These are phyloP conservation scores for Sebastes trivittatus DNA, from an alignment of 2,797 vertebrate species.

Conservation along the genomic window DNA sequence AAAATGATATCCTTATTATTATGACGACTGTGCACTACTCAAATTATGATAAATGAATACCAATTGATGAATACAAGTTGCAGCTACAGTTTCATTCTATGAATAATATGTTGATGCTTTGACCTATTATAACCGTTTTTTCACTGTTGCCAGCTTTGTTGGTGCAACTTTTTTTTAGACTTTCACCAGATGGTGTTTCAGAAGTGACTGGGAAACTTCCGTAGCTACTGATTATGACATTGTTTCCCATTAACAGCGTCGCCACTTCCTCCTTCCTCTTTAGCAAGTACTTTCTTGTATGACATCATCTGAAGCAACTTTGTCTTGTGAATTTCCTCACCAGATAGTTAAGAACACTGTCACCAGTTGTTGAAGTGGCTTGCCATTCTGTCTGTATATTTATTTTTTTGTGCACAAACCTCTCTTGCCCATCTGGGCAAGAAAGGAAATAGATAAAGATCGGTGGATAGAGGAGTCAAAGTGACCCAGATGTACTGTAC, in stretches of 20 bases:
- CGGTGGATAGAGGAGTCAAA: background rate
- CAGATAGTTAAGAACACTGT: background rate
- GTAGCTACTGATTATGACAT: background rate
- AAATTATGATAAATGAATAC: background rate
- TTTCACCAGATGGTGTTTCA: background rate
- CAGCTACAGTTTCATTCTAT: background rate
- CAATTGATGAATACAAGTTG: background rate
- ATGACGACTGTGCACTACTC: background rate
- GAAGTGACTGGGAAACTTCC: background rate
- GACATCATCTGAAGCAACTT: slow-evolving; percentile 1
- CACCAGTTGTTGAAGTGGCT: background rate
- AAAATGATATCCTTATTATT: background rate
- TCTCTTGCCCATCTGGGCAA: background rate
- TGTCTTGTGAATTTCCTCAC: background rate
- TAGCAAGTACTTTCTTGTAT: background rate
- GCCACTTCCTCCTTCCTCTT: background rate
- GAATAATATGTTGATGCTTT: background rate
- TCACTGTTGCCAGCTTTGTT: background rate
- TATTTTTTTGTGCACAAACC: background rate
- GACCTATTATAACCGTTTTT: background rate
- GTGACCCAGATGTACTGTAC: too few relatives aligned
- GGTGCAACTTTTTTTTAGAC: background rate
- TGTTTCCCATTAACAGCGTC: background rate
- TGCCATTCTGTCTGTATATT: background rate
- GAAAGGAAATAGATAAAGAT: background rate